A percentile compares a stretch with the other conserved stretches of the same genome.
phyloP scores from a whole-genome alignment of 1,140 invertebrate species.

The Cheumatopsyche charites region DNA sequence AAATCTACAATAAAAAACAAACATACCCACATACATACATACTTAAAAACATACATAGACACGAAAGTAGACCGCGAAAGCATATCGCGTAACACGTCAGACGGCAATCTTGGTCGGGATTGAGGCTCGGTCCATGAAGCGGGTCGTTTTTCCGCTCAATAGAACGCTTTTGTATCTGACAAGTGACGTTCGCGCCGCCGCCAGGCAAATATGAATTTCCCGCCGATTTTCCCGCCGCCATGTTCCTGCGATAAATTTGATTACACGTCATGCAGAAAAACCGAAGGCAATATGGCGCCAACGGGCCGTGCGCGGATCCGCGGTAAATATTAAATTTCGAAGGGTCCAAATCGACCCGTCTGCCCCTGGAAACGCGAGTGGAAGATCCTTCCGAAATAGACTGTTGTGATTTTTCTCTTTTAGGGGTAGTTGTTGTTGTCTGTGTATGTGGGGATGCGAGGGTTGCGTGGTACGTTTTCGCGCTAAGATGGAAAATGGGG shows the following conservation, averaged over 20 bases:
- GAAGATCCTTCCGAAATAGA: too few relatives aligned
- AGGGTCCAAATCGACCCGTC: constrained; percentile 21
- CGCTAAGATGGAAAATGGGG: too few relatives aligned
- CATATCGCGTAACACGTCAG: neutral
- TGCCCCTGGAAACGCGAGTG: neutral
- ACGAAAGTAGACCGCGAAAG: neutral
- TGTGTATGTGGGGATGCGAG: too few relatives aligned
- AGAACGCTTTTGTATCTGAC: constrained; percentile 29
- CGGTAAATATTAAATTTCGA: constrained; percentile 42
- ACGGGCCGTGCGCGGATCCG: constrained; percentile 18
- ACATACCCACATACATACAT: neutral
- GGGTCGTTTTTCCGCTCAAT: constrained; percentile 25
- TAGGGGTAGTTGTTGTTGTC: too few relatives aligned
- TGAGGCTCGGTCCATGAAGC: neutral
- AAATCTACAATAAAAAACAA: too few relatives aligned
- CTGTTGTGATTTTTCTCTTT: too few relatives aligned
- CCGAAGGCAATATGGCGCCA: constrained; percentile 39
- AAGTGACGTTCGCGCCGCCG: constrained; percentile 30
- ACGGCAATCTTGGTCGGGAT: neutral
- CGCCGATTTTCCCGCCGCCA: constrained; percentile 28
- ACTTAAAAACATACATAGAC: neutral
- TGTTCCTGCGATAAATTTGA: constrained; percentile 40
- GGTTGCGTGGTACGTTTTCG: too few relatives aligned
- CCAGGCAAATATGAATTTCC: constrained; percentile 30
- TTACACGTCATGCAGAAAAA: constrained; percentile 43